Evolutionary conservation across 1,140 invertebrate genomes (phyloP).

Genomic region (Eumaeus atala): DNA sequence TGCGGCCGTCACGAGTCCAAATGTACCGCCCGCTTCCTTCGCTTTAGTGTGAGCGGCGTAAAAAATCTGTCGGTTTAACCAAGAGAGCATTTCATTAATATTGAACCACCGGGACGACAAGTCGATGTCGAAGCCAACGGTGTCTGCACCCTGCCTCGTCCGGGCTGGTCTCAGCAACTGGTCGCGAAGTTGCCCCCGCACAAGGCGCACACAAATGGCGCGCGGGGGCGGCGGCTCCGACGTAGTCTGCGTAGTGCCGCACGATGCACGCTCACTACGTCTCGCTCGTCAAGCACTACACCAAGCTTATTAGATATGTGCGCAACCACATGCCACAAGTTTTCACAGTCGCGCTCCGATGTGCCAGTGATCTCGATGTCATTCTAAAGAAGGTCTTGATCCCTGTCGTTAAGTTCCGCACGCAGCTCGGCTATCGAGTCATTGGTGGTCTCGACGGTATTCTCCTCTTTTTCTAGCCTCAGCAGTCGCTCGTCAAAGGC

Average conservation of each 20-base stretch:
- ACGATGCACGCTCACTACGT: not conserved
- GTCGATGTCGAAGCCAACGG: slow-evolving; percentile 1
- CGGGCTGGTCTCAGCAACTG: slow-evolving; percentile 5
- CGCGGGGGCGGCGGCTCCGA: no score
- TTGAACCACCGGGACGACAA: not conserved
- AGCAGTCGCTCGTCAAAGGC: no score
- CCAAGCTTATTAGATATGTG: not conserved
- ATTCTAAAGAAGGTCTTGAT: not conserved
- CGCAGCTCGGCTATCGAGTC: not conserved
- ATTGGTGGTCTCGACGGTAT: no score
- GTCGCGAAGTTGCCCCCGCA: not conserved
- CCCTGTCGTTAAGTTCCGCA: not conserved
- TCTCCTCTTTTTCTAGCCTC: no score
- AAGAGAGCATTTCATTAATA: not conserved
- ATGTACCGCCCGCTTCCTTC: not conserved
- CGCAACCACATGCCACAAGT: not conserved
- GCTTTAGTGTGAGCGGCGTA: not conserved
- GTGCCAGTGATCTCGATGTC: not conserved
- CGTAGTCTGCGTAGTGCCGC: not conserved
- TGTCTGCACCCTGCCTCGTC: slow-evolving; percentile 4
- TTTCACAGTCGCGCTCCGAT: not conserved
- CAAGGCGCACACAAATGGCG: no score
- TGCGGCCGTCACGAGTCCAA: not conserved
- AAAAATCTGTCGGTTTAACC: not conserved
- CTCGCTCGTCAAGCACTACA: not conserved